Conservation (phyloP, 1,140 invertebrate species). For the Oncopeltus fasciatus region DNA sequence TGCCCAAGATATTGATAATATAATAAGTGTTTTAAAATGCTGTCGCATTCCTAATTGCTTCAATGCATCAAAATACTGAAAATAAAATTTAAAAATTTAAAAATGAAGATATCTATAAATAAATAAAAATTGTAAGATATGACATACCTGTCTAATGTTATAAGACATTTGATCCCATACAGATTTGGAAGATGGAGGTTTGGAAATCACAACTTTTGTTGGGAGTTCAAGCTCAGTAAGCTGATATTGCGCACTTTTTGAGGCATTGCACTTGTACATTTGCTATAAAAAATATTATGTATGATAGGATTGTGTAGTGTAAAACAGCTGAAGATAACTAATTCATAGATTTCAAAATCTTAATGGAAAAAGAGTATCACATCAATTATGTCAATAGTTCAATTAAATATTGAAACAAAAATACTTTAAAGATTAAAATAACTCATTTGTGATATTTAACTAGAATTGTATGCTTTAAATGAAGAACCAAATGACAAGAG, state of each 20-base stretch:
- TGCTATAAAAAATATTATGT: conserved; percentile 33
- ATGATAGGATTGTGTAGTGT: no score
- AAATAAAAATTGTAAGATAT: not conserved
- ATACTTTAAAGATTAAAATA: no score
- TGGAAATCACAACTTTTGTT: conserved; percentile 35
- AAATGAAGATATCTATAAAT: not conserved
- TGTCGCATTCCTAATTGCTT: not conserved
- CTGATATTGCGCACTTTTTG: conserved; percentile 40
- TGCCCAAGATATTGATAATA: conserved; percentile 8
- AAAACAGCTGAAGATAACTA: no score
- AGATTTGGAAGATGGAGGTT: conserved; percentile 29
- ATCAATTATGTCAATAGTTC: no score
- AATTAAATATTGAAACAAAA: no score
- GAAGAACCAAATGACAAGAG: no score
- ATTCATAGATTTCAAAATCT: no score
- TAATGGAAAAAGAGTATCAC: no score
- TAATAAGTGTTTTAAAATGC: not conserved
- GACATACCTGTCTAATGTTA: not conserved
- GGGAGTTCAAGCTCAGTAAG: conserved; percentile 52
- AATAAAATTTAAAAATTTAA: no score
- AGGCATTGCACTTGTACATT: conserved; percentile 40
- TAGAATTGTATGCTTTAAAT: no score
- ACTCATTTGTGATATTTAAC: no score
- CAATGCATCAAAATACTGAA: conserved; percentile 7
- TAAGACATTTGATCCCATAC: conserved; percentile 20